Evolutionary conservation across 1,140 invertebrate genomes (phyloP).

Genomic region (Drosophila mauritiana): DNA sequence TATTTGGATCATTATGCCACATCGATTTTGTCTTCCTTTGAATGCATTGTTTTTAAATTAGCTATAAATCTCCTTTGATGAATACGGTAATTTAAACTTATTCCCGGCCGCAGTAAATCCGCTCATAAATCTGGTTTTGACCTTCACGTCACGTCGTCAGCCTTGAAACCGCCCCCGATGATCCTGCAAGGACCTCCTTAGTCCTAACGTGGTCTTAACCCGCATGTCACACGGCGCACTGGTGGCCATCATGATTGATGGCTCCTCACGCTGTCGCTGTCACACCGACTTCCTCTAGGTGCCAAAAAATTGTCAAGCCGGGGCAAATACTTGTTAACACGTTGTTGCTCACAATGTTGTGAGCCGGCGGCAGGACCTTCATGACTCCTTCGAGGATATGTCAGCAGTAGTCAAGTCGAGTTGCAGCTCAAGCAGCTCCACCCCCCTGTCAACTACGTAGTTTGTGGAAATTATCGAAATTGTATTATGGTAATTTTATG

Average conservation of each 20-base stretch:
- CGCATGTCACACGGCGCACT: slow-evolving; percentile 18
- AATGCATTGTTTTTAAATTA: slow-evolving; percentile 23
- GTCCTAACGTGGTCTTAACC: slow-evolving; percentile 18
- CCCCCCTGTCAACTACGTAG: slow-evolving; percentile 34
- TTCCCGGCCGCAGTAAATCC: slow-evolving; percentile 15
- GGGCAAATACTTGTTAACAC: slow-evolving; percentile 52
- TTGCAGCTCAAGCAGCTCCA: slow-evolving; percentile 28
- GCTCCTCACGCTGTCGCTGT: slow-evolving; percentile 22
- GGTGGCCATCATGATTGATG: slow-evolving; percentile 43
- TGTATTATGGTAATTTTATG: slow-evolving; percentile 76
- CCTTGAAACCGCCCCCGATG: slow-evolving; percentile 24
- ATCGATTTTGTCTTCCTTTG: neutral
- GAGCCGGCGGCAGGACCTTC: neutral
- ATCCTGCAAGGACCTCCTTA: neutral
- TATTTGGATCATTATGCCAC: no score
- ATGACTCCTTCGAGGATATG: slow-evolving; percentile 10
- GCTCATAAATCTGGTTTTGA: slow-evolving; percentile 44
- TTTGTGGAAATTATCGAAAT: slow-evolving; percentile 72
- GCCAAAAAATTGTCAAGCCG: slow-evolving; percentile 35
- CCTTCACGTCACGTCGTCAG: slow-evolving; percentile 36
- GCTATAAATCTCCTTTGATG: slow-evolving; percentile 10
- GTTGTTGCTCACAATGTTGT: slow-evolving; percentile 35
- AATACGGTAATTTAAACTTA: slow-evolving; percentile 10
- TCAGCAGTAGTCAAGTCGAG: slow-evolving; percentile 40
- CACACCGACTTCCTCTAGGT: slow-evolving; percentile 27